Conservation (phyloP, 2,888 invertebrate species). For the Acrocera orbiculus region DNA sequence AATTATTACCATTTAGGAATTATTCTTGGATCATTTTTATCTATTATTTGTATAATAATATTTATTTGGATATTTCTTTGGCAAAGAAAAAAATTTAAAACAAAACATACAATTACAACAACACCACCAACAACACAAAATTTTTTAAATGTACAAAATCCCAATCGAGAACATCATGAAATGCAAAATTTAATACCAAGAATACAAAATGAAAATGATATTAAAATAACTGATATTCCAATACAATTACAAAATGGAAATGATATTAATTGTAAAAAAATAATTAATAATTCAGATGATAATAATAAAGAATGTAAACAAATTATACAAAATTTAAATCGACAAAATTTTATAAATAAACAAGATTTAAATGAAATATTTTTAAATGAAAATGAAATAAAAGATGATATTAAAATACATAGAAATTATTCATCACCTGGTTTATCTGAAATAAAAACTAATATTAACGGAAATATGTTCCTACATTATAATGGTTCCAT, state of each 20-base stretch:
- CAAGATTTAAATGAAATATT: too few relatives aligned
- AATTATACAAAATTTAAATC: too few relatives aligned
- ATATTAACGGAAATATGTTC: background rate
- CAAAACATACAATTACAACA: conserved; percentile 4
- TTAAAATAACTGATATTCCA: too few relatives aligned
- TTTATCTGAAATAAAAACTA: too few relatives aligned
- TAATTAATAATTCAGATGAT: too few relatives aligned
- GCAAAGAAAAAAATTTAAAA: conserved; percentile 26
- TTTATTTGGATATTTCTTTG: conserved; percentile 25
- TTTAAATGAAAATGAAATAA: too few relatives aligned
- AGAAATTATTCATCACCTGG: too few relatives aligned
- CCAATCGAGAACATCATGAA: conserved; percentile 27
- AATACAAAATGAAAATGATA: background rate
- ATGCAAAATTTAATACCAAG: conserved; percentile 31
- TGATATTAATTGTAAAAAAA: too few relatives aligned
- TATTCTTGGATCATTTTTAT: conserved; percentile 24
- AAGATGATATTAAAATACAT: too few relatives aligned
- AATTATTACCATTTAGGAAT: conserved; percentile 16
- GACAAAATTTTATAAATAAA: too few relatives aligned
- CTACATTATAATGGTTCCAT: conserved; percentile 10
- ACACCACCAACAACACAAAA: conserved; percentile 4
- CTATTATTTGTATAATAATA: conserved; percentile 21
- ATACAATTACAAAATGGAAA: conserved; percentile 6
- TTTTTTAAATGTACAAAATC: conserved; percentile 14
- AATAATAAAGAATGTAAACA: background rate